Conservation (phyloP, 1,140 invertebrate genomes). For the Scaptomyza pallida region DNA sequence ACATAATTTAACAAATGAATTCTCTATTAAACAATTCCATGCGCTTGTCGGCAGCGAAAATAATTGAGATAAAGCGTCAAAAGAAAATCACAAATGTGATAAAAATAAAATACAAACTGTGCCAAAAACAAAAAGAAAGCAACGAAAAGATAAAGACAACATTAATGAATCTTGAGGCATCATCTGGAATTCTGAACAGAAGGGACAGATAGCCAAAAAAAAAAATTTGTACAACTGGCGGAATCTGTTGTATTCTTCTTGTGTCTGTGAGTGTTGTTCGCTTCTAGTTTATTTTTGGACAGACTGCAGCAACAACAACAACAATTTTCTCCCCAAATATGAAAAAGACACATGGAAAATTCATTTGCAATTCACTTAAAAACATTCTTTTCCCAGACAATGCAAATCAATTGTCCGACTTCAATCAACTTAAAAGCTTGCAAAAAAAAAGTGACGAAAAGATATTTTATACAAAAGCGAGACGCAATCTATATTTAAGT, state of each 20-base stretch:
- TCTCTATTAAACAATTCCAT: constrained; percentile 3
- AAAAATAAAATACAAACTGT: constrained; percentile 76
- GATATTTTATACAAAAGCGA: constrained; percentile 12
- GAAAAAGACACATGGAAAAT: constrained; percentile 23
- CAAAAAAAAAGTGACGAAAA: background rate
- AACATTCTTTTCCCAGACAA: constrained; percentile 35
- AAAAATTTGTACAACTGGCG: no score
- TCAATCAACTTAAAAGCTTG: constrained; percentile 68
- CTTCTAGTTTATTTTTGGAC: constrained; percentile 44
- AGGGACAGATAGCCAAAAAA: constrained; percentile 25
- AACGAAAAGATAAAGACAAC: background rate
- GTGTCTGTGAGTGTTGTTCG: no score
- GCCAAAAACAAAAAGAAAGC: constrained; percentile 49
- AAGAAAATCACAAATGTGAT: constrained; percentile 39
- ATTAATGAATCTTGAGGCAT: constrained; percentile 16
- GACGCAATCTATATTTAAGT: constrained; percentile 40
- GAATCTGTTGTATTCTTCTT: constrained; percentile 41
- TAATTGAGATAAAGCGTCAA: background rate
- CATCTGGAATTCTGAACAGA: constrained; percentile 47
- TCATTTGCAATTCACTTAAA: constrained; percentile 56
- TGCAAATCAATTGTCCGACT: constrained; percentile 70
- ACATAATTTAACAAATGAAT: no score
- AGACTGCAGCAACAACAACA: background rate
- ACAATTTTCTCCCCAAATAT: background rate
- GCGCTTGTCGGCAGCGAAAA: background rate